phyloP scores from a whole-genome alignment of 2,888 invertebrate species.

The Nephrotoma flavescens region DNA sequence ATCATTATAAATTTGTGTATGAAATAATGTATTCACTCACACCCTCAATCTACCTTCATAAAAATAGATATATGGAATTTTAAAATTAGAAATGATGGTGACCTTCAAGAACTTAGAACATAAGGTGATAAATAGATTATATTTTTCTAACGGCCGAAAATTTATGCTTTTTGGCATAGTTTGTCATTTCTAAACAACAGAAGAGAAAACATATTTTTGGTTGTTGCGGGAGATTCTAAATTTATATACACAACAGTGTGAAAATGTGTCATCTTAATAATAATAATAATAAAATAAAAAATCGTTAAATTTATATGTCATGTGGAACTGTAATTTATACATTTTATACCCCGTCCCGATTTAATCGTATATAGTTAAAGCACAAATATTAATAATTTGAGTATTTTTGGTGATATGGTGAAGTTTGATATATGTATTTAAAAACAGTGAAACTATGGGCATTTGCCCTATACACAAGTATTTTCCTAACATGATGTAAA shows the following conservation, averaged over 20 bases:
- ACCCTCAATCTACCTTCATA: not conserved
- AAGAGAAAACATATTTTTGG: not conserved
- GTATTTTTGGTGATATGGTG: too few species aligned
- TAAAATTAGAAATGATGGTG: not conserved
- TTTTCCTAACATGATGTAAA: not conserved
- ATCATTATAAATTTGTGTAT: not conserved
- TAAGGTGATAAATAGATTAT: not conserved
- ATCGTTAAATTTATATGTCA: not conserved
- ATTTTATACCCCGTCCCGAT: not conserved
- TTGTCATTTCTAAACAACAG: not conserved
- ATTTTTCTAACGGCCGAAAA: not conserved
- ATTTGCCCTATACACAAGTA: not conserved
- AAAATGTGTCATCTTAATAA: not conserved
- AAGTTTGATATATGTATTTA: too few species aligned
- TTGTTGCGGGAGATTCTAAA: not conserved
- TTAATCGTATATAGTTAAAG: not conserved
- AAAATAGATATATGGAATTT: not conserved
- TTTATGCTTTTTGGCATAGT: not conserved
- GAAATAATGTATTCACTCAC: not conserved
- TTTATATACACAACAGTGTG: not conserved
- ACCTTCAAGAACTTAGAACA: not conserved
- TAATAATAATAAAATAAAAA: not conserved
- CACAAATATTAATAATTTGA: not conserved
- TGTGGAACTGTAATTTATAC: not conserved
- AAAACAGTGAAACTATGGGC: not conserved